phyloP scores from a whole-genome alignment of 2,797 vertebrate species.

The Lophius americanus region DNA sequence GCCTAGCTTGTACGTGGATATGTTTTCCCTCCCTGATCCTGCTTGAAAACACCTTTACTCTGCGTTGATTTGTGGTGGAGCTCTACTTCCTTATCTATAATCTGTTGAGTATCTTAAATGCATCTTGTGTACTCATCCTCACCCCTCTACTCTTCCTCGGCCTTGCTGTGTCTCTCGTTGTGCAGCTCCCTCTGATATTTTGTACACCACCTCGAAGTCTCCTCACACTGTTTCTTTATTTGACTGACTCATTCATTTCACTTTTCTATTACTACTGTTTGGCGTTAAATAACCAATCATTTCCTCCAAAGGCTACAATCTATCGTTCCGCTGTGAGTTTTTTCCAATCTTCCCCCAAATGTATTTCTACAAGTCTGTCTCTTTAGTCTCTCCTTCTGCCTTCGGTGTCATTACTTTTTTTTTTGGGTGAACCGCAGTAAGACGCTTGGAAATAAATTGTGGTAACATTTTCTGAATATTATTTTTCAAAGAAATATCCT shows the following conservation, averaged over 20 bases:
- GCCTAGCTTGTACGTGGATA: not conserved
- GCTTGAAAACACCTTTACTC: slow-evolving; percentile 12
- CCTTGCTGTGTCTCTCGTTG: slow-evolving; percentile 8
- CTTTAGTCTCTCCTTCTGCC: not conserved
- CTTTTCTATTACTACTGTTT: not conserved
- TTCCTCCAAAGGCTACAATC: not conserved
- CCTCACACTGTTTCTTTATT: not conserved
- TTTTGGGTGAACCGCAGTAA: not conserved
- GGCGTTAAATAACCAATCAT: slow-evolving; percentile 1
- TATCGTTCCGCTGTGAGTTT: not conserved
- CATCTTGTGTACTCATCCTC: slow-evolving; percentile 19
- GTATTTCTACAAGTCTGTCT: not conserved
- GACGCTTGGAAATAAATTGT: not conserved
- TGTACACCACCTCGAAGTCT: not conserved
- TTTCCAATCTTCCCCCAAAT: not conserved
- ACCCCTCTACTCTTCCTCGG: slow-evolving; percentile 7
- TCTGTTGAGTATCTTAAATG: slow-evolving; percentile 11
- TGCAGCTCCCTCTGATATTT: slow-evolving; percentile 6
- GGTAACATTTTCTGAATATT: too few species aligned
- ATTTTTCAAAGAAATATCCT: too few species aligned
- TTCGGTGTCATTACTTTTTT: not conserved
- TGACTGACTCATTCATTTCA: not conserved
- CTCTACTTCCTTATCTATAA: not conserved
- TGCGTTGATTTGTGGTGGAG: not conserved
- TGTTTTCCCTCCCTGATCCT: slow-evolving; percentile 21